phyloP scores from a whole-genome alignment of 2,888 invertebrate species.

The Thecophora atra region DNA sequence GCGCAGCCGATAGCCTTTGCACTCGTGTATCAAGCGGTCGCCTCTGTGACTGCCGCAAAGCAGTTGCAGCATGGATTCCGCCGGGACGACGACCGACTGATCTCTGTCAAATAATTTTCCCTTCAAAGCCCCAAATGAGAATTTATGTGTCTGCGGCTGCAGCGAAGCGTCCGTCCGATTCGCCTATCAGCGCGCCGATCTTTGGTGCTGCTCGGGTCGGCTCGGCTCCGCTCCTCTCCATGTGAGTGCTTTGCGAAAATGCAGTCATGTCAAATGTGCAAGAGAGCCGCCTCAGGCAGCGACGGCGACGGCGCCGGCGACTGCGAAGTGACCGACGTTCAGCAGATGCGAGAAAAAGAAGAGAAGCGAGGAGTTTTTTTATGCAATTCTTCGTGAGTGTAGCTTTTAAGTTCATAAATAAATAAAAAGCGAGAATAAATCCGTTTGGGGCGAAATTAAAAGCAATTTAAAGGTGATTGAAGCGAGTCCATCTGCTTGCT shows the following conservation, averaged over 20 bases:
- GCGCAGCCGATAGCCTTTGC: conserved; percentile 37
- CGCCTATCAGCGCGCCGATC: neutral
- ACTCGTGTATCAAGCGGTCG: conserved; percentile 18
- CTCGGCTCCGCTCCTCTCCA: neutral
- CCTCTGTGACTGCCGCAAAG: conserved; percentile 29
- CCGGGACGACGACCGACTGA: conserved; percentile 30
- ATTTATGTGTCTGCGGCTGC: conserved; percentile 31
- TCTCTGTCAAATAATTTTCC: conserved; percentile 36
- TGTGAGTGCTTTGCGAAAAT: conserved; percentile 21
- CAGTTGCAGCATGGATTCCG: conserved; percentile 23
- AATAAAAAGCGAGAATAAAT: too few species aligned
- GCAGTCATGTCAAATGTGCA: conserved; percentile 17
- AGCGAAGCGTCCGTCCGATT: neutral
- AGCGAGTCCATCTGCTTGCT: too few species aligned
- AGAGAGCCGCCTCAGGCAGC: neutral
- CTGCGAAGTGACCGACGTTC: neutral
- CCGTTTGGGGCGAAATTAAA: too few species aligned
- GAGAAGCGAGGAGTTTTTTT: too few species aligned
- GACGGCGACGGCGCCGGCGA: neutral
- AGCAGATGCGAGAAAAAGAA: neutral
- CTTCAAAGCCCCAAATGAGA: conserved; percentile 29
- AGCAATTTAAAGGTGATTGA: too few species aligned
- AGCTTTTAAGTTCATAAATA: too few species aligned
- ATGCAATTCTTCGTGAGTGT: too few species aligned
- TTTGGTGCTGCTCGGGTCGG: too few species aligned